phyloP scores from a whole-genome alignment of 2,113 vertebrate genomes.

The Trichechus manatus region DNA sequence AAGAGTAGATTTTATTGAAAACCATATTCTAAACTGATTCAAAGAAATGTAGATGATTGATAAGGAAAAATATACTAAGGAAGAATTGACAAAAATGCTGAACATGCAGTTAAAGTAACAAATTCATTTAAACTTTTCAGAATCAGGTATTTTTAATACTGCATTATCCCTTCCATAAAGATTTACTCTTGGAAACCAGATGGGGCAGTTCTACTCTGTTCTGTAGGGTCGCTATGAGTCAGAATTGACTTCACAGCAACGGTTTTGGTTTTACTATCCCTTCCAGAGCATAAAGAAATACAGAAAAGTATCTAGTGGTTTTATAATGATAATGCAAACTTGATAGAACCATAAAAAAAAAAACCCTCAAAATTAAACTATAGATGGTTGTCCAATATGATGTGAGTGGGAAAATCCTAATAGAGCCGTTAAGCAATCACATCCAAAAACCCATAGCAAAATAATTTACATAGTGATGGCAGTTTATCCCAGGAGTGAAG shows the following conservation, averaged over 20 bases:
- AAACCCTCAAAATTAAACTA: not conserved
- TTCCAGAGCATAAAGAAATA: conserved; percentile 19
- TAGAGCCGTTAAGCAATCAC: not conserved
- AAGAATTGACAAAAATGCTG: not conserved
- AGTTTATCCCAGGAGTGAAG: not conserved
- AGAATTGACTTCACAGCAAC: not conserved
- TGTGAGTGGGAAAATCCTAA: not conserved
- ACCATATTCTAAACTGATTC: not conserved
- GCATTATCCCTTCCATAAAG: not conserved
- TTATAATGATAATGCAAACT: conserved; percentile 24
- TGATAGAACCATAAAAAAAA: not conserved
- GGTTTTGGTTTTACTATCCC: not conserved
- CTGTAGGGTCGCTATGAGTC: not conserved
- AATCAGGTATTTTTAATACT: not conserved
- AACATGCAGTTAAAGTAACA: not conserved
- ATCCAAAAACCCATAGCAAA: not conserved
- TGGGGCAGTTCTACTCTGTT: not conserved
- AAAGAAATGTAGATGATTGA: not conserved
- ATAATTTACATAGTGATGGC: not conserved
- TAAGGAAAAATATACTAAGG: not conserved
- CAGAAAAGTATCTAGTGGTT: not conserved
- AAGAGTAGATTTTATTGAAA: not conserved
- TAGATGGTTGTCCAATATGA: not conserved
- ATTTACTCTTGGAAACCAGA: not conserved
- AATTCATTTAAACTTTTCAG: conserved; percentile 41